phyloP scores from a whole-genome alignment of 2,113 vertebrate genomes.

The Cervus canadensis region DNA sequence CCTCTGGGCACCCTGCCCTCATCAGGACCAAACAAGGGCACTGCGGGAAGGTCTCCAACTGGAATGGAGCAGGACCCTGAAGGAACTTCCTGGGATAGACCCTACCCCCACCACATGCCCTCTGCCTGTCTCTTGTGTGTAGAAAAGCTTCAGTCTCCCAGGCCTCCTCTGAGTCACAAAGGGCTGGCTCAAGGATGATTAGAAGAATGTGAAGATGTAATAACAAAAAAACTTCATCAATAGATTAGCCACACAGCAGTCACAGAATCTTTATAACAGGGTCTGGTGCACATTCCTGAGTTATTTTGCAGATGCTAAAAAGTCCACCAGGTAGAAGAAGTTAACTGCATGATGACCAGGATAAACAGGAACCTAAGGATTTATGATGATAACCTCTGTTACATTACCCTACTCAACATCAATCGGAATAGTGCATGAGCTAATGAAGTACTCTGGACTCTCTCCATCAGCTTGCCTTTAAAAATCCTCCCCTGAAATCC shows the following conservation, averaged over 20 bases:
- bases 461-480: too few species aligned
- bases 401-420: too few species aligned
- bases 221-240: neutral
- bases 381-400: too few species aligned
- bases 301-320: neutral
- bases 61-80: neutral
- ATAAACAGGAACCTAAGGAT: neutral
- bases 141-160: neutral
- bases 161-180: neutral
- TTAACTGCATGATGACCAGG: neutral
- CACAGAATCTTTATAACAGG: neutral
- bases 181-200: neutral
- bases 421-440: too few species aligned
- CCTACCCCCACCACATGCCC: accelerated
- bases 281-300: neutral
- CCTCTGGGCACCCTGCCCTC: accelerated
- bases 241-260: neutral
- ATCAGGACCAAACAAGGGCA: accelerated
- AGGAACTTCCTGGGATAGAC: neutral
- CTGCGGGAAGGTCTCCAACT: neutral
- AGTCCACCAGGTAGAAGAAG: neutral
- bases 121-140: neutral
- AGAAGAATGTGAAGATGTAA: neutral
- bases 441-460: too few species aligned
- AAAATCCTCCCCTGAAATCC: too few species aligned